These are phyloP conservation scores for Ochropleura leucogaster DNA, from an alignment of 2,888 invertebrate species.

Conservation along the genomic window DNA sequence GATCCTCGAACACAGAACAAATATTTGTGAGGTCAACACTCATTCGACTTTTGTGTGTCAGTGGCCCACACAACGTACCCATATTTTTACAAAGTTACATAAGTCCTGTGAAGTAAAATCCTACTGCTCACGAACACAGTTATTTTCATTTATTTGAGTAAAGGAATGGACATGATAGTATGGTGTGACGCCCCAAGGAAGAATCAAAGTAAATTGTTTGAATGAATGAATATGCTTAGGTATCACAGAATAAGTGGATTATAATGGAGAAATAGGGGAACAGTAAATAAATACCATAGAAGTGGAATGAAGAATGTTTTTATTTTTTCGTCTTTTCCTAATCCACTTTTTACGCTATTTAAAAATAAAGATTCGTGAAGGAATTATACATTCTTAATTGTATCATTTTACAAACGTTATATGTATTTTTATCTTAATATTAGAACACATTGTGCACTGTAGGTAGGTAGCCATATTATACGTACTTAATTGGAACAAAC, in stretches of 20 bases:
- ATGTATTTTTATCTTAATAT: slow-evolving; percentile 11
- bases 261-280: not conserved
- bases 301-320: slow-evolving; percentile 63
- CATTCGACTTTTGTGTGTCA: slow-evolving; percentile 4
- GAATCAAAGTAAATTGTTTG: too few species aligned
- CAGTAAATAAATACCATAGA: slow-evolving; percentile 15
- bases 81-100: not conserved
- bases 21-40: slow-evolving; percentile 15
- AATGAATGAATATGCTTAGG: not conserved
- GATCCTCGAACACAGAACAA: slow-evolving; percentile 13
- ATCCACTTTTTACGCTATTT: slow-evolving; percentile 36
- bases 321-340: slow-evolving; percentile 57
- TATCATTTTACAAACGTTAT: slow-evolving; percentile 19
- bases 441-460: slow-evolving; percentile 32
- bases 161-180: not conserved
- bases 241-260: not conserved
- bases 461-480: slow-evolving; percentile 1
- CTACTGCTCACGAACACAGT: not conserved
- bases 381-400: slow-evolving; percentile 33
- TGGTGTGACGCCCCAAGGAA: too few species aligned
- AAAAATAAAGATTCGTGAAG: slow-evolving; percentile 50
- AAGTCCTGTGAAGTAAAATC: not conserved
- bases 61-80: not conserved
- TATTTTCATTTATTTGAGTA: not conserved
- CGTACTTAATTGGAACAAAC: slow-evolving; percentile 15